Percentiles rank a stretch among this genome's conserved stretches.
phyloP scores from a whole-genome alignment of 2,797 vertebrate genomes.

The Triplophysa bombifrons region DNA sequence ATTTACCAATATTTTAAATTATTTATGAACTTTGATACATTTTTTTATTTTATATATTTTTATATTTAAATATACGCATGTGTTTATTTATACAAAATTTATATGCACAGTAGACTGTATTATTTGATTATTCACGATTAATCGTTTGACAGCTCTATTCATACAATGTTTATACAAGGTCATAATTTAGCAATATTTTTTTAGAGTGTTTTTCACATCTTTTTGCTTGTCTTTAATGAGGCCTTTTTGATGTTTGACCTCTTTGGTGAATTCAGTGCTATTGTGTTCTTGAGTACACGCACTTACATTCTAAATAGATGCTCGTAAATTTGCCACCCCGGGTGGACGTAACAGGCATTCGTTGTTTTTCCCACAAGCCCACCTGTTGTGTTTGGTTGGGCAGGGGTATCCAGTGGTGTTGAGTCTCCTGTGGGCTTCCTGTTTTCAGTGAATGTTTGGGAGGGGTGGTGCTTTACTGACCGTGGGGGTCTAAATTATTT shows the following conservation, averaged over 20 bases:
- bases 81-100: no score
- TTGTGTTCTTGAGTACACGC: conserved; percentile 24
- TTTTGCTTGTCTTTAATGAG: not conserved
- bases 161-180: no score
- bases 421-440: conserved; percentile 31
- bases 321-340: conserved; percentile 24
- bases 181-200: not conserved
- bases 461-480: not conserved
- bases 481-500: not conserved
- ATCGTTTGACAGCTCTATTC: no score
- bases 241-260: not conserved
- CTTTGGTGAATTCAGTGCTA: not conserved
- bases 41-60: no score
- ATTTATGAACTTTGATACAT: no score
- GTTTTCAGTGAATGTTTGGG: conserved; percentile 21
- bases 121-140: no score
- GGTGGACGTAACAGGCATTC: not conserved
- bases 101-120: no score
- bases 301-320: conserved; percentile 23
- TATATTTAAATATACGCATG: no score
- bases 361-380: conserved; percentile 29
- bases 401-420: conserved; percentile 13
- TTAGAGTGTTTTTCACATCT: not conserved
- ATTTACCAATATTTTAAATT: no score
- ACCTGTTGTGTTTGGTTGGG: conserved; percentile 38